Base-by-base conservation (phyloP, 2,113 vertebrate species). In the Saccopteryx bilineata region DNA sequence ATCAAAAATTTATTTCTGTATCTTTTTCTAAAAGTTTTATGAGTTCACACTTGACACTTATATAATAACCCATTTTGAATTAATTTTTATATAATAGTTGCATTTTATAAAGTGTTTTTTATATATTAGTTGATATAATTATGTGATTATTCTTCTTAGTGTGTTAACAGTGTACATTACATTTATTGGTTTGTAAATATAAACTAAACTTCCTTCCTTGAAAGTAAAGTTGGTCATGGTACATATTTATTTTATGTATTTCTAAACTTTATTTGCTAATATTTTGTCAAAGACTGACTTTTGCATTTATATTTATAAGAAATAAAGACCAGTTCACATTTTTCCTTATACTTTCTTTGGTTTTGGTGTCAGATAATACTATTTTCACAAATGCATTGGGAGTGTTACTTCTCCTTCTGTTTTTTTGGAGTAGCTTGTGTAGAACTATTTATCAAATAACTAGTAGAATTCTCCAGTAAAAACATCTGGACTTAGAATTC, bases 401-500 rank as follows among this genome's bases (percentile, higher is more conserved):
- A 60, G 19, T 65, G 7, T 65, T 80, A 17, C 12, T 0, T 26
- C 11, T 8, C 46, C 58, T 81, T 50, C 39, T 81, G n/a, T 54
- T 76, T 60, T 69, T 69, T 15, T 54, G 9, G 39, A n/a, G 24
- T 28, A 69, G 8, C 61, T 52, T 69, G 4, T 14, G 28, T 83
- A 76, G 5, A 61, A 69, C 2, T 85, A 0, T 66, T 93, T 23
- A 71, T 33, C 58, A 58, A 85, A 74, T 74, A 24, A 39, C 72
- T 82, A 23, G 15, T 33, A 23, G 4, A 50, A 39, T 72, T 48
- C 10, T 54, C 60, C 48, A 65, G 5, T 28, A 17, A 83, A 89
- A 63, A 7, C 28, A 5, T 39, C n/a, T 79, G 6, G 1, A 0
- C 10, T 4, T 63, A 23, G 9, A 66, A 24, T 39, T 39, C 39